A percentile compares a stretch with the other conserved stretches of the same genome.
Evolutionary conservation across 35 echinoderm and acorn worm species (phyloP).

Genomic region (Apostichopus japonicus): DNA sequence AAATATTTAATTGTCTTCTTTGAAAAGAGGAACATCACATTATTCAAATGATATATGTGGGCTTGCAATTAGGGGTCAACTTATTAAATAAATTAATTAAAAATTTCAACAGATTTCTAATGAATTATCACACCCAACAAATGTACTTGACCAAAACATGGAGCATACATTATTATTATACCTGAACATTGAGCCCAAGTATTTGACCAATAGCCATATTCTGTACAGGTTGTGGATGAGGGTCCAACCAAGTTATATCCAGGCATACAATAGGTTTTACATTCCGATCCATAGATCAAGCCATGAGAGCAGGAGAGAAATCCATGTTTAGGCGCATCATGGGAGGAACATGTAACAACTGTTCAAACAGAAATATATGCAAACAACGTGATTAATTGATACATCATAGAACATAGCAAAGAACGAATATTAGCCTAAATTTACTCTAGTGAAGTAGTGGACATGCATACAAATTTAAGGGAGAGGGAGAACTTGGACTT

Average conservation of each 20-base stretch:
- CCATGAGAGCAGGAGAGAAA: conserved; percentile 32
- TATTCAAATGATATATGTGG: too few species aligned
- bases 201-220: not conserved
- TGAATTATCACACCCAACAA: too few species aligned
- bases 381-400: too few species aligned
- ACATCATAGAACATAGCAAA: not conserved
- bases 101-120: too few species aligned
- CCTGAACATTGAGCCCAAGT: not conserved
- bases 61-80: too few species aligned
- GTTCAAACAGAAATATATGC: not conserved
- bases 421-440: not conserved
- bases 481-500: not conserved
- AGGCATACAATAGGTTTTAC: conserved; percentile 20
- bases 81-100: too few species aligned
- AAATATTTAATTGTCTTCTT: too few species aligned
- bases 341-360: conserved; percentile 5
- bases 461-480: not conserved
- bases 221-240: not conserved
- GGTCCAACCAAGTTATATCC: not conserved
- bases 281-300: conserved; percentile 18
- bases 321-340: not conserved
- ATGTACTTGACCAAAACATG: too few species aligned
- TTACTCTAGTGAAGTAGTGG: not conserved
- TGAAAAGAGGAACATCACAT: too few species aligned
- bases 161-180: not conserved